Evolutionary conservation across 2,113 vertebrate species (phyloP), one percentile per base, ranked within the genome.

Genomic region (Tenebrosternarchus preto): DNA sequence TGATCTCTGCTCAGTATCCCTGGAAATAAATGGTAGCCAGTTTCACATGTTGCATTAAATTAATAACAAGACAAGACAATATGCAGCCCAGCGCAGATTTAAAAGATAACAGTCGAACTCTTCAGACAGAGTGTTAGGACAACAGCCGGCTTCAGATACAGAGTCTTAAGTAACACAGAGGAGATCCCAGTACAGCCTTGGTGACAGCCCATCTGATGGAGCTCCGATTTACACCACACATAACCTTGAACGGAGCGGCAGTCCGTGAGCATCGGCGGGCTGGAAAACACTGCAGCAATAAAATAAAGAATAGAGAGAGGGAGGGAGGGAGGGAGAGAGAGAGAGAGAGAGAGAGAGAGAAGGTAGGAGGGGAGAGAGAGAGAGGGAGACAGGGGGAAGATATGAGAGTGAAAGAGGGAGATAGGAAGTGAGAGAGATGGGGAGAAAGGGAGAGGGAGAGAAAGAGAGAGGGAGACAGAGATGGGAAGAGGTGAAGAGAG

Each of bases 191-290:
- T 29, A 33, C 55, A 36, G 53, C 56, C 29, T 22, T 43, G 55
- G 39, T 60, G 76, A 80, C 71, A 68, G 60, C 20, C 76, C n/a
- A n/a, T n/a, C n/a, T n/a, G 84, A 79, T 61, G 56, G 64, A 76
- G 77, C 43, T 78, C 60, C 70, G 80, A 86, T 73, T 66, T 77
- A 73, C 80, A 46, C 63, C 31, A 11, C 77, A 29, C 73, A 71
- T 80, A 73, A 85, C 80, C 80, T 75, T 84, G 84, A 80, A 57
- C 22, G 31, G 56, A 50, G 46, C 3, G 36, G 43, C 5, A 31
- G 76, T 33, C 69, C 12, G 9, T 16, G 64, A 79, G 59, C n/a
- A 19, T 27, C 19, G 39, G 29, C 57, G 76, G 69, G 20, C 73
- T 19, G 69, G 22, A 72, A 67, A 43, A 71, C 63, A 59, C 24